Evolutionary conservation across 1,140 invertebrate species (phyloP), one percentile per base, ranked within the genome.

Genomic region (Trinorchestia longiramus): DNA sequence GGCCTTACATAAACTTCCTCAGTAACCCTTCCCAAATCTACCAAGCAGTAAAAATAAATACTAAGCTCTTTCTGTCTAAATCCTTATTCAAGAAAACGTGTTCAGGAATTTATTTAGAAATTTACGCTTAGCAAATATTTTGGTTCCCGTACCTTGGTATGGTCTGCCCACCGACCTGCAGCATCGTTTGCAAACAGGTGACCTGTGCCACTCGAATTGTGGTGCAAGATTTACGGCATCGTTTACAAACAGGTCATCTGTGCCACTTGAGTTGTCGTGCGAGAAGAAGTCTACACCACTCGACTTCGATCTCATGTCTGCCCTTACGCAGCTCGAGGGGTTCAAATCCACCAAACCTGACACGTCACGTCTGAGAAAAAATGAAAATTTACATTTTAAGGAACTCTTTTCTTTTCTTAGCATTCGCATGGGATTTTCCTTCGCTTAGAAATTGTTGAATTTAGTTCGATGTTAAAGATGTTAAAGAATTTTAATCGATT

Each of bases 221-320:
- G 36, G 87, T 15, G 36, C 41, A 41, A 87, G 41, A 41, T 53
- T 53, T 53, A 53, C 47, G 47, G 47, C 47, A 53, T 53, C 47
- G 87, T 41, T 87, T 87, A 41, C 88, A 90, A 90, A 90, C 88
- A 90, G 88, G 43, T 90, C 88, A 43, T 15, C 88, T 90, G 4
- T 90, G 88, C 88, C 88, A 90, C 88, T 90, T 15, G 88, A 42
- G 88, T 42, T 43, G 88, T 90, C 88, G 88, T 90, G 41, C 43
- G 88, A 90, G 36, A 43, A 90, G 88, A 90, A 90, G 88, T 90
- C 88, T 90, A 41, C 43, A 90, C 62, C 88, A 90, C 88, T 90
- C 43, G 36, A 90, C 88, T 42, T 90, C 88, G 88, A 90, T 90
- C 88, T 90, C 88, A 41, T 90, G 88, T 90, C 41, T 90, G 62